Evolutionary conservation across 2,797 vertebrate species (phyloP), one percentile per base, ranked within the genome.

Genomic region (Rhabdophis nuchalis): DNA sequence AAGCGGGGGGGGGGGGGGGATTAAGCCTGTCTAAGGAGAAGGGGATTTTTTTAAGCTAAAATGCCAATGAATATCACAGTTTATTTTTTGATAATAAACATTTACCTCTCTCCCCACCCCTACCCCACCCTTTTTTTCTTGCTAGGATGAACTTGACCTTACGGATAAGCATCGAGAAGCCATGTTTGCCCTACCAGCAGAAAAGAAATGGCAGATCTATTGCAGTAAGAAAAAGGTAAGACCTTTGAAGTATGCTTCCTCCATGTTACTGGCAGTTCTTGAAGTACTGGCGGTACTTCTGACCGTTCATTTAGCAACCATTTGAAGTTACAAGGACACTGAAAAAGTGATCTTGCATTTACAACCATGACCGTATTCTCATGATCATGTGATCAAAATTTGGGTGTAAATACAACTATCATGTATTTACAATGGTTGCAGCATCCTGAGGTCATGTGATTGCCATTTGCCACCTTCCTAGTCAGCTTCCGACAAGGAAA

Each of bases 181-280:
- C 95, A 99, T 99, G 99, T 99, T 99, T 90, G 98, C 98, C 20
- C 98, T 99, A 95, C 98, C 99, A 0, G 98, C 98, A 0, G 98
- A 99, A 97, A 99, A 99, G 95, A 99, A 99, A 96, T 99, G 99
- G 99, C 98, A 99, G 95, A 98, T 99, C 96, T 99, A 99, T 96
- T 99, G 99, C 94, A 99, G 98, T 96, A 99, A 99, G 97, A 99
- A 99, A 95, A 98, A 98, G 97, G 99, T 99, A 97, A 98, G 98
- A 92, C 36, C 82, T n/a, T 16, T 0, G 3, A 0, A 41, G 20
- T 41, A 61, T 32, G 0, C 14, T 64, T 25, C 1, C 7, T 25
- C 53, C 18, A 3, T 18, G 2, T 72, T 36, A 72, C 32, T 18
- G 2, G 64, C 16, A 36, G 16, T 72, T 16, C n/a, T 72, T 1